Base-by-base conservation (phyloP, 2,888 invertebrate species). In the Caenorhabditis uteleia region DNA sequence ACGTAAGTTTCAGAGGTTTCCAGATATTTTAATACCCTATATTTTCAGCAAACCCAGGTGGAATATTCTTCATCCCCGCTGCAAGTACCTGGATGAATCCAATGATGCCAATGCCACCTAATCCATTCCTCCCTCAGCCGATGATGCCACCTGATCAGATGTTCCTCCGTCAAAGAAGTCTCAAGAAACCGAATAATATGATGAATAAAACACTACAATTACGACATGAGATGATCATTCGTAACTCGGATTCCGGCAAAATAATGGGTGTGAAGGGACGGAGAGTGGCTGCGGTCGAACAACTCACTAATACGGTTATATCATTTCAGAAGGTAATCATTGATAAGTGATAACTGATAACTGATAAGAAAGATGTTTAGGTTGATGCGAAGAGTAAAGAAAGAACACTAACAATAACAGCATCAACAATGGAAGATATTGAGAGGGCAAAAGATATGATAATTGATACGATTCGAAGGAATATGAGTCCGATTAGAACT, bases 201-300 rank as follows among this genome's bases (percentile, higher is more conserved):
- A 43, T 45, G 44, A 64, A 54, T 31, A 71, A 71, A 42, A 67
- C 72, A 7, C 60, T 68, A 39, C 93, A 92, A 86, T 92, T 91
- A 82, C 92, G 93, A 85, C 93, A 94, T 84, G 94, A 95, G 86
- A 91, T 93, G 69, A 91, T 93, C 67, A 95, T 95, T 82, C 88
- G 93, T 74, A 94, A 94, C 85, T 91, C 92, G 67, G 94, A 94
- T 86, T 93, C 93, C 48, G 94, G 94, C 83, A 94, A 94, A 90
- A 93, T 93, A 92, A 86, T 85, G 82, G 75, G 75, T 14, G 75
- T 75, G 16, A 75, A 75, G 88, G 95, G 95, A 86, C 89, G 94
- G 85, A 89, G 95, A 86, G 93, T 95, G 87, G 94, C 94, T 88
- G 92, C 94, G 90, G 95, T 95, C 87, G 95, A 95, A 88, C 93